A percentile compares a stretch with the other conserved stretches of the same genome.
These are phyloP conservation scores for Cossypha dichroa DNA, from an alignment of 2,797 vertebrate genomes.

Conservation along the genomic window DNA sequence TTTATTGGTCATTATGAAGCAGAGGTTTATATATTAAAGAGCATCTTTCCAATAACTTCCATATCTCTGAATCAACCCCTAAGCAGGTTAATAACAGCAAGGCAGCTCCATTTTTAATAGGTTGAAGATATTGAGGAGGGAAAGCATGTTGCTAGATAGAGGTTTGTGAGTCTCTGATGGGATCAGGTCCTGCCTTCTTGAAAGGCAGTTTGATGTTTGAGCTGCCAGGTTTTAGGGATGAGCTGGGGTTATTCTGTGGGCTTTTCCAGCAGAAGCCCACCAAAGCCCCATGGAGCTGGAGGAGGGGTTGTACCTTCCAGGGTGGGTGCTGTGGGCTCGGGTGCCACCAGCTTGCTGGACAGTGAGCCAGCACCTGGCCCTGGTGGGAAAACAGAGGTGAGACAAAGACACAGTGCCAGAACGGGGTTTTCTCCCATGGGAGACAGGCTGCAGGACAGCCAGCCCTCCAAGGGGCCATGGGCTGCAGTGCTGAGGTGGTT, in stretches of 20 bases:
- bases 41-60: not conserved
- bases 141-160: not conserved
- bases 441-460: not conserved
- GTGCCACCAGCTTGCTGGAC: not conserved
- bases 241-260: not conserved
- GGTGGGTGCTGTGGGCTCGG: fast-evolving
- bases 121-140: not conserved
- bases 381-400: not conserved
- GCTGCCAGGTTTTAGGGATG: not conserved
- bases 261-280: not conserved
- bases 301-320: not conserved
- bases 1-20: constrained; percentile 30
- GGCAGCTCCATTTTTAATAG: not conserved
- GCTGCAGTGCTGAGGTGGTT: fast-evolving
- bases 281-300: not conserved
- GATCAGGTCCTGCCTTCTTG: not conserved
- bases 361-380: not conserved
- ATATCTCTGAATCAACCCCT: not conserved
- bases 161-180: not conserved
- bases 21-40: not conserved
- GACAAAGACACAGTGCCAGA: not conserved
- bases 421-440: not conserved
- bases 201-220: not conserved
- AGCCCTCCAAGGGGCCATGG: fast-evolving
- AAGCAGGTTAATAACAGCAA: not conserved